Percentiles rank a stretch among this genome's conserved stretches.
Conservation (phyloP, 1,140 invertebrate species). For the Teleopsis dalmanni region DNA sequence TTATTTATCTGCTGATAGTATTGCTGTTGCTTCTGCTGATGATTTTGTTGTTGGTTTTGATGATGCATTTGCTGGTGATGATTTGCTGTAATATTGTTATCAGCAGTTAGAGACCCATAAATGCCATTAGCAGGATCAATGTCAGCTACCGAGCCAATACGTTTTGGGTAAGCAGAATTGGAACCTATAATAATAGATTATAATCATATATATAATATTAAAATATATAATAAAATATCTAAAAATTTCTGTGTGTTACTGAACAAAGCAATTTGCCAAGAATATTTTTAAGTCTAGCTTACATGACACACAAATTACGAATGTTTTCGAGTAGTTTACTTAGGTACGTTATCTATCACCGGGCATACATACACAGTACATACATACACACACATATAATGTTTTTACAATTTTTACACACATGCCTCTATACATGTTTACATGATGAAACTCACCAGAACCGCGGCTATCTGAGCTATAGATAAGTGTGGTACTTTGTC, state of each 20-base stretch:
- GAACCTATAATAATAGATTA: too few species aligned
- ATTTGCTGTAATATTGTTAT: conserved; percentile 28
- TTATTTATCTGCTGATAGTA: conserved; percentile 23
- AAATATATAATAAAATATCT: too few species aligned
- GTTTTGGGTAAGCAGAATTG: conserved; percentile 50
- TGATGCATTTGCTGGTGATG: conserved; percentile 23
- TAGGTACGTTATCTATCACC: too few species aligned
- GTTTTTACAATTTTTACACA: too few species aligned
- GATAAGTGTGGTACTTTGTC: conserved; percentile 70
- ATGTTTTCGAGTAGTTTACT: too few species aligned
- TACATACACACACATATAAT: neutral
- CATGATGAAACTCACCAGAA: conserved; percentile 46
- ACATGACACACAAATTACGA: too few species aligned
- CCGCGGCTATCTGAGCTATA: conserved; percentile 68
- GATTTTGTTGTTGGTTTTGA: conserved; percentile 32
- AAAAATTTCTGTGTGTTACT: too few species aligned
- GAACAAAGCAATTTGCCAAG: too few species aligned
- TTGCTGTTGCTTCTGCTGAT: conserved; percentile 23
- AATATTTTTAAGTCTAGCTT: too few species aligned
- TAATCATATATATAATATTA: too few species aligned
- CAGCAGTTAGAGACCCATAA: conserved; percentile 65
- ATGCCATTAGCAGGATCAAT: conserved; percentile 92
- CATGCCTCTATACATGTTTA: too few species aligned
- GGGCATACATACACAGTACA: neutral
- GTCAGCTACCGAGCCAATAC: conserved; percentile 88